These are phyloP conservation scores for Sicus ferrugineus DNA, from an alignment of 2,888 invertebrate species.

Conservation along the genomic window DNA sequence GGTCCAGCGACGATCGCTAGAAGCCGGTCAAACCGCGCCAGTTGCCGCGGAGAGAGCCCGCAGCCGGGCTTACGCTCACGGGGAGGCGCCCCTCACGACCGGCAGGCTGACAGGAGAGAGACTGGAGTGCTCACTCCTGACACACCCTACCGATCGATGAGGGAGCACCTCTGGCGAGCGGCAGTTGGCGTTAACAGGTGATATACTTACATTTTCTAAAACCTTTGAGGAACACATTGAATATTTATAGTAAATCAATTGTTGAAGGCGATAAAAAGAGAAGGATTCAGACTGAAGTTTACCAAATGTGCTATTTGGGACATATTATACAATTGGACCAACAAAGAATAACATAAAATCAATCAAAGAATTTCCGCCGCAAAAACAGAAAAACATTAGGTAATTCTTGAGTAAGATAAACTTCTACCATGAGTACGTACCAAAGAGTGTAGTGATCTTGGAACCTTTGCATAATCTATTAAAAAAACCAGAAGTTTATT, in stretches of 20 bases:
- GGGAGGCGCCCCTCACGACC: no score
- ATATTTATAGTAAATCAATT: slow-evolving; percentile 34
- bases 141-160: no score
- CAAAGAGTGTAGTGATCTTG: slow-evolving; percentile 37
- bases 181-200: no score
- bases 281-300: slow-evolving; percentile 42
- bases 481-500: slow-evolving; percentile 37
- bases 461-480: slow-evolving; percentile 42
- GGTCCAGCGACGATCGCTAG: no score
- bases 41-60: no score
- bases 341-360: slow-evolving; percentile 37
- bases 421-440: slow-evolving; percentile 41
- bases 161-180: no score
- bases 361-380: slow-evolving; percentile 39
- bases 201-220: slow-evolving; percentile 41
- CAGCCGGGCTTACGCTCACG: no score
- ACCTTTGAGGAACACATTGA: slow-evolving; percentile 36
- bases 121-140: no score
- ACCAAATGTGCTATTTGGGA: slow-evolving; percentile 39
- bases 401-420: slow-evolving; percentile 41
- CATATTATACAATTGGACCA: slow-evolving; percentile 41
- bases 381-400: slow-evolving; percentile 38
- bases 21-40: no score
- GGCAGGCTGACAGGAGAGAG: no score
- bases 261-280: slow-evolving; percentile 39